Base-by-base conservation (phyloP, 2,888 invertebrate genomes). In the Pasiphila rectangulata region DNA sequence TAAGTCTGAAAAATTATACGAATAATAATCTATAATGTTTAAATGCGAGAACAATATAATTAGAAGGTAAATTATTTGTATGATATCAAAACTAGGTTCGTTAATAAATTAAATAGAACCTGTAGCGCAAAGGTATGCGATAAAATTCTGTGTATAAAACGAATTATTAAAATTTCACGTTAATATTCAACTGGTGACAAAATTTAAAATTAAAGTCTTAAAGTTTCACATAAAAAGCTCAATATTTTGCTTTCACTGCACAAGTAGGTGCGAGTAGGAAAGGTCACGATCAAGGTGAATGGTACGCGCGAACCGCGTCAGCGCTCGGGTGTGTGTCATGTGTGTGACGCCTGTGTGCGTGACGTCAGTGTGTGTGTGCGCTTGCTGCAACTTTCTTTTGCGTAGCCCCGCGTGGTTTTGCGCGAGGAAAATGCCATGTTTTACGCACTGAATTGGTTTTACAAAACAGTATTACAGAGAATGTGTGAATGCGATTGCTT, bases 331-430 rank as follows among this genome's bases (percentile, higher is more conserved):
- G 30, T 19, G 40, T n/a, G n/a, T n/a, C 12, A n/a, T 16, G 9
- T 16, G 16, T n/a, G 4, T n/a, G 1, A n/a, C n/a, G n/a, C n/a
- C n/a, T 42, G 49, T 43, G 36, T 44, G 46, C 15, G 46, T 32
- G 12, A 9, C 7, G 40, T 2, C 34, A n/a, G 32, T 10, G 21
- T 12, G 10, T 30, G 21, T 49, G 65, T 59, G 65, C 56, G 57
- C 56, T 54, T 51, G n/a, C n/a, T n/a, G 56, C 57, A 68, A 69
- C 69, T 69, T 69, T 69, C 69, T 69, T 69, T 64, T 59, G 59
- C 65, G 60, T 41, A 41, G 35, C 34, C 48, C 44, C 46, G 46
- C 57, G 53, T 57, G 39, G 62, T 37, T 4, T 34, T 17, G 32
- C 16, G 4, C 4, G 32, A 32, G 32, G 32, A 32, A 32, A 32